These are phyloP conservation scores for Myanophis thanlyinensis DNA, from an alignment of 2,113 vertebrate genomes.

Conservation along the genomic window DNA sequence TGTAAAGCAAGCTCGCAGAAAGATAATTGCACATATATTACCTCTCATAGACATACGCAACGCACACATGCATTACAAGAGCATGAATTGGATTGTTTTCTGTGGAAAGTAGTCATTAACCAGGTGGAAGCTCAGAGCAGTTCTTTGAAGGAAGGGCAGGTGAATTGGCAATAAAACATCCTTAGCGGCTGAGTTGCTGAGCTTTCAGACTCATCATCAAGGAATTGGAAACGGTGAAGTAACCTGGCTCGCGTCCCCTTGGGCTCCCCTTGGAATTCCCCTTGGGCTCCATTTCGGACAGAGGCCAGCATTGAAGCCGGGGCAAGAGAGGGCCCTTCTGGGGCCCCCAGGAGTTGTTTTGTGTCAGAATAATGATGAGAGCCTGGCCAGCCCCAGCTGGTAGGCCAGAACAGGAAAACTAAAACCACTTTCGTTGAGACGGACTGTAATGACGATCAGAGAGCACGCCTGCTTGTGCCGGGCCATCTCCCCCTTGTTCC, in stretches of 20 bases:
- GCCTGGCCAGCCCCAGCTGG: not conserved
- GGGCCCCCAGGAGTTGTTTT: not conserved
- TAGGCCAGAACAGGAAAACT: not conserved
- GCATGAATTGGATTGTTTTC: not conserved
- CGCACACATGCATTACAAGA: not conserved
- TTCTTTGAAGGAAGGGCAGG: not conserved
- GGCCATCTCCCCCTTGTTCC: not conserved
- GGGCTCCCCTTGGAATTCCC: not conserved
- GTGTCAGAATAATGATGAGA: not conserved
- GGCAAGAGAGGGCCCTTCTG: not conserved
- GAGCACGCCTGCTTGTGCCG: not conserved
- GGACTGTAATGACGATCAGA: not conserved
- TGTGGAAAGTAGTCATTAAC: not conserved
- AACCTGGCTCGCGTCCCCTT: accelerated
- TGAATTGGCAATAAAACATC: not conserved
- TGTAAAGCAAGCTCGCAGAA: not conserved
- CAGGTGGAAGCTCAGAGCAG: not conserved
- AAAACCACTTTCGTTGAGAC: not conserved
- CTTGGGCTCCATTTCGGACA: not conserved
- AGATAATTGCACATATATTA: not conserved
- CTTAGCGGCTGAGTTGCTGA: not conserved
- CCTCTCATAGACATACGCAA: not conserved
- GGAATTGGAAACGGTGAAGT: not conserved
- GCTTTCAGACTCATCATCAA: not conserved
- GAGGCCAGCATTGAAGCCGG: not conserved